phyloP scores from a whole-genome alignment of 1,140 invertebrate genomes.

The Psilanteris sp. region DNA sequence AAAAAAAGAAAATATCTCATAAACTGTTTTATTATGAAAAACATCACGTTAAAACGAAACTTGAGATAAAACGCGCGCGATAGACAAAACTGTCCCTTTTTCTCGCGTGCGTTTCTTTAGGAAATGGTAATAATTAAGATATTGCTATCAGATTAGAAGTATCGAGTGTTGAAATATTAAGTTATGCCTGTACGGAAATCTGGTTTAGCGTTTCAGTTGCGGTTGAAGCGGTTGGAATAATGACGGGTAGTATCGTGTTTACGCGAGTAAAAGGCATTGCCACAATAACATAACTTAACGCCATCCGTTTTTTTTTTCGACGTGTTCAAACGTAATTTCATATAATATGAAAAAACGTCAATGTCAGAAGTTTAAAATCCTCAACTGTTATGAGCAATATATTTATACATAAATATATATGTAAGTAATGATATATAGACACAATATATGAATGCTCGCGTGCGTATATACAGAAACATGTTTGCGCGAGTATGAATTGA shows the following conservation, averaged over 20 bases:
- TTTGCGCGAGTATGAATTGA: too few relatives aligned
- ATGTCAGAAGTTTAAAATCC: slow-evolving; percentile 11
- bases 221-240: slow-evolving; percentile 31
- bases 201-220: slow-evolving; percentile 40
- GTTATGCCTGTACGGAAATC: slow-evolving; percentile 37
- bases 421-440: too few relatives aligned
- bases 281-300: slow-evolving; percentile 45
- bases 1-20: too few relatives aligned
- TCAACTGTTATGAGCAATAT: too few relatives aligned
- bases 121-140: slow-evolving; percentile 15
- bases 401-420: too few relatives aligned
- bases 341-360: slow-evolving; percentile 5
- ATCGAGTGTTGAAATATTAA: slow-evolving; percentile 45
- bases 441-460: too few relatives aligned
- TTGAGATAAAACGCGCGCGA: too few relatives aligned
- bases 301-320: slow-evolving; percentile 16
- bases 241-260: slow-evolving; percentile 34
- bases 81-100: too few relatives aligned
- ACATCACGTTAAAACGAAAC: too few relatives aligned
- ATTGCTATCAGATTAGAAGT: slow-evolving; percentile 26
- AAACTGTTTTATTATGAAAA: too few relatives aligned
- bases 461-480: too few relatives aligned
- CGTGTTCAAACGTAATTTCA: slow-evolving; percentile 15
- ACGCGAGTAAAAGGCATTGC: slow-evolving; percentile 30
- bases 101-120: neutral